Evolutionary conservation across 2,888 invertebrate genomes (phyloP).

Genomic region (Heteromyza rotundicornis): DNA sequence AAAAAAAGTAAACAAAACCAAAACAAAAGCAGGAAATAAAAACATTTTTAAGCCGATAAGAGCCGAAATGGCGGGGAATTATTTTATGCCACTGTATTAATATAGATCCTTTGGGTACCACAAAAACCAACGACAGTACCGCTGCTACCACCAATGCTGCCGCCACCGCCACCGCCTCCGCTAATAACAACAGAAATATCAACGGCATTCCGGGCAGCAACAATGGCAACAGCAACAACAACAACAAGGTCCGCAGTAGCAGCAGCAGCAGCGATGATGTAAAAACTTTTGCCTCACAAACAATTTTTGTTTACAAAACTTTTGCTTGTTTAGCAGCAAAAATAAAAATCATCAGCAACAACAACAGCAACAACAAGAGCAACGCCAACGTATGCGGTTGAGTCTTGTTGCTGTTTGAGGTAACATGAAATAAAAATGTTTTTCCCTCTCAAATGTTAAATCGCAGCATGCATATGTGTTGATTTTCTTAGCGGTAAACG

Average conservation of each 20-base stretch:
- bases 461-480: neutral
- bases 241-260: slow-evolving; percentile 27
- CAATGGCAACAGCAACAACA: slow-evolving; percentile 42
- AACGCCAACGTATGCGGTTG: neutral
- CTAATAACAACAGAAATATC: neutral
- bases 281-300: slow-evolving; percentile 50
- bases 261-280: slow-evolving; percentile 44
- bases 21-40: slow-evolving; percentile 12
- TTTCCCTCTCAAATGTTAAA: neutral
- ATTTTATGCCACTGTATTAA: slow-evolving; percentile 22
- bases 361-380: no score
- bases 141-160: neutral
- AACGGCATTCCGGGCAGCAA: no score
- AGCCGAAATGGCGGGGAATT: slow-evolving; percentile 25
- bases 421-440: neutral
- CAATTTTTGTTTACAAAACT: slow-evolving; percentile 55
- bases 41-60: slow-evolving; percentile 28
- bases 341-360: neutral
- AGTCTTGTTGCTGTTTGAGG: neutral
- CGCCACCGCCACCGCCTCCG: neutral
- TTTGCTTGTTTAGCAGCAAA: slow-evolving; percentile 43
- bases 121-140: slow-evolving; percentile 36
- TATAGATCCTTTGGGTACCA: slow-evolving; percentile 40
- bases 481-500: neutral
- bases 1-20: slow-evolving; percentile 21